Evolutionary conservation across 2,888 invertebrate genomes (phyloP).

Genomic region (Melanotus villosus): DNA sequence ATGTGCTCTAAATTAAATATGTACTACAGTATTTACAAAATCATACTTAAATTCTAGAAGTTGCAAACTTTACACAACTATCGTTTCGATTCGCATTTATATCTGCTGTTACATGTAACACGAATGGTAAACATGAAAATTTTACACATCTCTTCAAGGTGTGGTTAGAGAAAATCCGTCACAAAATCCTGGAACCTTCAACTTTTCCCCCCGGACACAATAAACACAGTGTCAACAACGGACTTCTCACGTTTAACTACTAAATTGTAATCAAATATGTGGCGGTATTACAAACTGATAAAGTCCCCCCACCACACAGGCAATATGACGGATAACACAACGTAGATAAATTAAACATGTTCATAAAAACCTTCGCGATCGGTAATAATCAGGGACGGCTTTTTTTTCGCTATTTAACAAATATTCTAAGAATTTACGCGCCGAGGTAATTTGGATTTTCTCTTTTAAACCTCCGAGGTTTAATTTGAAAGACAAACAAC

Average conservation of each 20-base stretch:
- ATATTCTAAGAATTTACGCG: too few relatives aligned
- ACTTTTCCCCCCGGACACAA: background rate
- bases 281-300: slow-evolving; percentile 20
- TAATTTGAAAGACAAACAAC: background rate
- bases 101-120: background rate
- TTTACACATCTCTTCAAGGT: slow-evolving; percentile 13
- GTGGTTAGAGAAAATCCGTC: slow-evolving; percentile 1
- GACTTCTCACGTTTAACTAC: background rate
- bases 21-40: background rate
- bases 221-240: background rate
- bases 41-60: background rate
- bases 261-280: slow-evolving; percentile 12
- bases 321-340: background rate
- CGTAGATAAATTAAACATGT: slow-evolving; percentile 5
- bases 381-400: background rate
- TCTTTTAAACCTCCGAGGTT: background rate
- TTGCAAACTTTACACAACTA: background rate
- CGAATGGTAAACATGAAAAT: background rate
- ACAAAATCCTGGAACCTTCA: background rate
- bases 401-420: too few relatives aligned
- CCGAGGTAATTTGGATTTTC: background rate
- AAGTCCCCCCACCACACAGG: slow-evolving; percentile 6
- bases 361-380: background rate
- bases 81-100: background rate
- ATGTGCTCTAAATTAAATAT: background rate